A percentile compares a stretch with the other conserved stretches of the same genome.
Conservation (phyloP, 1,140 invertebrate species). For the Drosophila biarmipes region DNA sequence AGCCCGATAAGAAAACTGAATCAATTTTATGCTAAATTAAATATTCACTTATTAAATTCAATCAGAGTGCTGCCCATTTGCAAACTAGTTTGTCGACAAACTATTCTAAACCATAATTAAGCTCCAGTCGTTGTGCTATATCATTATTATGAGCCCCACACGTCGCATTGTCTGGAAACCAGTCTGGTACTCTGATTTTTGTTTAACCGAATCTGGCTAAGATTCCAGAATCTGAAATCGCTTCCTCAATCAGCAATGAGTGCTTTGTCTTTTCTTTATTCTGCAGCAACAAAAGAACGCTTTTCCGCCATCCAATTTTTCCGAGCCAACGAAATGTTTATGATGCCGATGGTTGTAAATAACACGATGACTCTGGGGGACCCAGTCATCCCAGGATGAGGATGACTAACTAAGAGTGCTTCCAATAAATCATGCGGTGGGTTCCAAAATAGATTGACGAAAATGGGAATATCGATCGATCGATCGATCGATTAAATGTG, state of each 20-base stretch:
- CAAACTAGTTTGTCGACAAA: constrained; percentile 33
- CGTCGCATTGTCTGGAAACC: constrained; percentile 1
- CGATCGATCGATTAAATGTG: constrained; percentile 6
- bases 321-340: constrained; percentile 52
- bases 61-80: neutral
- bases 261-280: constrained; percentile 40
- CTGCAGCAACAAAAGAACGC: constrained; percentile 48
- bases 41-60: constrained; percentile 32
- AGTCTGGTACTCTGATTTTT: constrained; percentile 11
- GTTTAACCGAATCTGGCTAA: constrained; percentile 2
- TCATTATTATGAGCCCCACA: constrained; percentile 24
- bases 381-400: constrained; percentile 7
- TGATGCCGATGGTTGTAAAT: constrained; percentile 63
- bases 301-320: constrained; percentile 51
- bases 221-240: constrained; percentile 12
- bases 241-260: constrained; percentile 50
- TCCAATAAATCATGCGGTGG: constrained; percentile 35
- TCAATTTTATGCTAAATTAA: constrained; percentile 10
- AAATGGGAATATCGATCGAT: constrained; percentile 3
- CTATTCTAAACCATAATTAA: constrained; percentile 34
- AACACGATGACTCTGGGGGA: constrained; percentile 54
- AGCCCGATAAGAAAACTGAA: neutral
- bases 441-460: constrained; percentile 44
- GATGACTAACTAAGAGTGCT: constrained; percentile 57
- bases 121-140: constrained; percentile 4